Base-by-base conservation (phyloP, 2,113 vertebrate species). In the Colinus virginianus region DNA sequence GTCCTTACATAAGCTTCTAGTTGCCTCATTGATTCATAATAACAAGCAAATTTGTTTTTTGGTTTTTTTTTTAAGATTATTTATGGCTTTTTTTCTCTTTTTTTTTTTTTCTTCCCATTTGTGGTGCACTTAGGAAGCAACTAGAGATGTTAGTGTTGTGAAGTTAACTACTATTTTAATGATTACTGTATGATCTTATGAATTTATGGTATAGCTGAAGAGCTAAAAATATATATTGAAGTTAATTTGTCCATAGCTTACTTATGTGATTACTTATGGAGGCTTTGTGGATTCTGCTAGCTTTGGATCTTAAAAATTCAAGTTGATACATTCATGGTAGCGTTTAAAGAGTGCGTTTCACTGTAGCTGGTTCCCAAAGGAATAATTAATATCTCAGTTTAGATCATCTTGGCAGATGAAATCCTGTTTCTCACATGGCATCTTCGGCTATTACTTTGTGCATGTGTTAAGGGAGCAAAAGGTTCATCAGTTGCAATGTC, bases 341-440 rank as follows among this genome's bases (percentile, higher is more conserved):
- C 69, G 80, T 93, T 94, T 87, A 42, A 79, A 75, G 45, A 69
- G 32, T 77, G 61, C 16, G 20, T 85, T 84, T 80, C 90, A 75
- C 58, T 81, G 38, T 86, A 72, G 30, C 58, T 18, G 21, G 26
- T 49, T 92, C 96, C 91, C 91, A 78, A 70, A 92, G 91, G 94
- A 89, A 84, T 90, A 96, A 96, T 96, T 96, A 96, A 78, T 96
- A 95, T 25, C 55, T 91, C 75, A 75, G 77, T 80, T 87, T 89
- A 89, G 88, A 95, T 96, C 56, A 90, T 89, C 61, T 85, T 94
- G 90, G 91, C 94, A 96, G 86, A 84, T 84, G 68, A 95, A 96
- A 87, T 82, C 38, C 58, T 94, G 61, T 70, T 96, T 93, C 87
- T 90, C 72, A 42, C 34, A 2, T 19, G 45, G 45, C 62, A 69